Base-by-base conservation (phyloP, 2,797 vertebrate genomes). In the Parambassis ranga region DNA sequence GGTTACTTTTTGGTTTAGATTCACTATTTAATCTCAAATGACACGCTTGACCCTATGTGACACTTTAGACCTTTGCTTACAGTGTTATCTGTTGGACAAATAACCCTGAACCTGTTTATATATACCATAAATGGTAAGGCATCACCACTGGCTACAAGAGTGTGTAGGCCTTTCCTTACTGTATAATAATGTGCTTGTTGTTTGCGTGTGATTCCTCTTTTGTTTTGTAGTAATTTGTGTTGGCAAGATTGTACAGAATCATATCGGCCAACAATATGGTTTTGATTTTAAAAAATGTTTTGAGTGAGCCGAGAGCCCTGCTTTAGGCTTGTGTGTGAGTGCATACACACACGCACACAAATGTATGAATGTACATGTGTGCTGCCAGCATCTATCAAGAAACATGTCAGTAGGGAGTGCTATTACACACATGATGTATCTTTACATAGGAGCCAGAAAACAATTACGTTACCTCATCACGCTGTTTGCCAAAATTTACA, bases 191-290 rank as follows among this genome's bases (percentile, higher is more conserved):
- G 48, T 69, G 62, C 60, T 65, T 73, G 35, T 60, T 52, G 58
- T 47, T n/a, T 57, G 67, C 65, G 31, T 72, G 59, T 57, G 47
- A 57, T 83, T 59, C 38, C 31, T 28, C 44, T 26, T 63, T 43
- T 62, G 11, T 80, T 64, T 72, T 50, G 10, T 39, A 18, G 59
- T 64, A 76, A 75, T 79, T 81, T 62, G 37, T 71, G 60, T 78
- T 84, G 73, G 66, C 66, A 2, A 32, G 36, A 48, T 38, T 13
- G 49, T 51, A 18, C 27, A 5, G 33, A 64, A 36, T 69, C 20
- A 10, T 3, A 57, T 44, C 6, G 9, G 67, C 77, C 73, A 74
- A 59, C 51, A 71, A 76, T 89, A 67, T 89, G 82, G 61, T 80
- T 87, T 72, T 61, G 37, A 80, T 90, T 87, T 75, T 30, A 33